Base-by-base conservation (phyloP, 2,888 invertebrate genomes). In the Apamea anceps region DNA sequence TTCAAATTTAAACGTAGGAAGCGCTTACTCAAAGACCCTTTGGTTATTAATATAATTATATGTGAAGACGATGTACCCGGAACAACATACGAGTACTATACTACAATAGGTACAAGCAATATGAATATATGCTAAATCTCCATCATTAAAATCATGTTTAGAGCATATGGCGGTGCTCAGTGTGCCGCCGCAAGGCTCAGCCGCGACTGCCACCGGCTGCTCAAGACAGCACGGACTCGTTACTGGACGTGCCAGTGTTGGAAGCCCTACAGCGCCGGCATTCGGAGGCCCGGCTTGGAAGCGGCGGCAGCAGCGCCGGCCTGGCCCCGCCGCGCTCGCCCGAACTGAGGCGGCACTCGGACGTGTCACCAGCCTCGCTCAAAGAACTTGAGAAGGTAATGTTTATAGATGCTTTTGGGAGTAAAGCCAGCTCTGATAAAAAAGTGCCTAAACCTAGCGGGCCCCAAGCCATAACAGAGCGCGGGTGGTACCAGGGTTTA, bases 351-450 rank as follows among this genome's bases (percentile, higher is more conserved):
- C 96, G 99, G 62, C 99, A 99, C 93, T 99, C 98, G 2, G 99
- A 99, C 92, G 99, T 99, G 4, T 99, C 99, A 21, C 98, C 99
- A 25, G 98, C 98, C 5, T 98, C 98, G 63, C 96, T 99, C 71
- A 99, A 99, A 93, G 99, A 99, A 94, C 97, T 99, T n/a, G 99
- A 99, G 96, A 98, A 98, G 97, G 98, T 98, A 97, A 96, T 95
- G 93, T 93, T 90, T 89, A 85, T 84, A 82, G 62, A 82, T 78
- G 32, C 54, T 62, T 72, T 73, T 81, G 18, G 51, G 42, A 63
- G 1, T 37, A 15, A 45, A 65, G 37, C 12, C 18, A 37, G 15
- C 25, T 12, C 6, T 42, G 8, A 21, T 37, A 37, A 37, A 37
- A 37, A 8, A 8, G 65, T 37, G 12, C 65, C 65, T 21, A 37